Conservation (phyloP, 2,888 invertebrate species). For the Pachycephus smyrnensis region DNA sequence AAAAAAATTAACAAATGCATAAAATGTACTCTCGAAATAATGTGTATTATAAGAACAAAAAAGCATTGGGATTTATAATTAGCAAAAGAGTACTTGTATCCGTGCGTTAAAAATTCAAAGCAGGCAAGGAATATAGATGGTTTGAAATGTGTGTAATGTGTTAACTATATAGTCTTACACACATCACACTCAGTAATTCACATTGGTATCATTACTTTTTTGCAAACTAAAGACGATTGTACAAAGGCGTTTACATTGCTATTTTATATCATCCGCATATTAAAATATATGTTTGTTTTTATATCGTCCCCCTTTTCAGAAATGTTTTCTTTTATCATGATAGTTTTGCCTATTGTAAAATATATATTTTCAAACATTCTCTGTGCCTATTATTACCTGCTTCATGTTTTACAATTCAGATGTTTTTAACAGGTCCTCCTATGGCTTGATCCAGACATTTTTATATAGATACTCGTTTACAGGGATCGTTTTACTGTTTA, state of each 20-base stretch:
- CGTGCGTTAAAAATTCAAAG: slow-evolving; percentile 3
- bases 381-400: not conserved
- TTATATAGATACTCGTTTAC: not conserved
- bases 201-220: slow-evolving; percentile 37
- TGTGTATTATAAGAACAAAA: slow-evolving; percentile 39
- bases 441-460: not conserved
- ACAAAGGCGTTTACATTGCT: slow-evolving; percentile 42
- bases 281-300: slow-evolving; percentile 28
- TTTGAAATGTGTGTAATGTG: slow-evolving; percentile 19
- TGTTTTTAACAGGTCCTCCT: not conserved
- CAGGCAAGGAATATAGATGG: slow-evolving; percentile 6
- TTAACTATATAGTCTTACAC: slow-evolving; percentile 15
- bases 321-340: slow-evolving; percentile 23
- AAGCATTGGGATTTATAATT: slow-evolving; percentile 37
- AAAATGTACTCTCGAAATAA: slow-evolving; percentile 43
- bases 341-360: slow-evolving; percentile 28
- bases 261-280: slow-evolving; percentile 41
- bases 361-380: slow-evolving; percentile 23
- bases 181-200: slow-evolving; percentile 24
- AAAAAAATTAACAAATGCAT: slow-evolving; percentile 30
- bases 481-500: not conserved
- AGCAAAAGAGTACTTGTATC: slow-evolving; percentile 20
- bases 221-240: slow-evolving; percentile 35
- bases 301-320: slow-evolving; percentile 23
- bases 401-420: not conserved